phyloP scores from a whole-genome alignment of 2,113 vertebrate species.

The Callocephalon fimbriatum region DNA sequence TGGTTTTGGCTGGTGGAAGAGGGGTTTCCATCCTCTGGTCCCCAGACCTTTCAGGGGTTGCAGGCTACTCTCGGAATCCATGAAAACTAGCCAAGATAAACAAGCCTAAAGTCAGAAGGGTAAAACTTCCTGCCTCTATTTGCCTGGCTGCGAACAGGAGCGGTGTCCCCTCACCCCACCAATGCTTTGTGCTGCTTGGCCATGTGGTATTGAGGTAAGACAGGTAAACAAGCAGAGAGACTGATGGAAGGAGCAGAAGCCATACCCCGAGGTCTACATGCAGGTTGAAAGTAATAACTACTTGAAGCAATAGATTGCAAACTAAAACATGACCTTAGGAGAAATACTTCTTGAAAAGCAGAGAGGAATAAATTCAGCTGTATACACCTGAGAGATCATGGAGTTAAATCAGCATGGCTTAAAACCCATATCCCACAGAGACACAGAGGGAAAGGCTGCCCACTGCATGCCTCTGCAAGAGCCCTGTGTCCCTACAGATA shows the following conservation, averaged over 20 bases:
- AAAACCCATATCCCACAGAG: not conserved
- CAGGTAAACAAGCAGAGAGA: not conserved
- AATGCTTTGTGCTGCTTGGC: not conserved
- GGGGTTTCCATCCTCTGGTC: not conserved
- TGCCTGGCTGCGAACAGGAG: not conserved
- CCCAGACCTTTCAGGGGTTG: not conserved
- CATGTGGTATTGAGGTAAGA: not conserved
- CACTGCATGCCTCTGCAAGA: not conserved
- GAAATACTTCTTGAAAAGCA: not conserved
- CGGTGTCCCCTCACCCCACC: fast-evolving
- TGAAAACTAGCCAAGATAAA: not conserved
- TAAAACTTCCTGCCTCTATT: not conserved
- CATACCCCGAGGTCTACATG: not conserved
- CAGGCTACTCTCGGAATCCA: not conserved
- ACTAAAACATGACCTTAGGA: not conserved
- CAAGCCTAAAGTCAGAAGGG: not conserved
- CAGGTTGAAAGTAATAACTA: not conserved
- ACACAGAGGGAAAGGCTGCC: not conserved
- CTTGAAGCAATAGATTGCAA: not conserved
- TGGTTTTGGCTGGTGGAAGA: not conserved
- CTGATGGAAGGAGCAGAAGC: not conserved
- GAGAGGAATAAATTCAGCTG: not conserved
- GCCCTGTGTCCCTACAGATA: fast-evolving
- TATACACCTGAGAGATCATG: not conserved
- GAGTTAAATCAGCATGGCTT: not conserved